These are phyloP conservation scores for Drosophila crucigera DNA, from an alignment of 2,888 invertebrate genomes.

Conservation along the genomic window DNA sequence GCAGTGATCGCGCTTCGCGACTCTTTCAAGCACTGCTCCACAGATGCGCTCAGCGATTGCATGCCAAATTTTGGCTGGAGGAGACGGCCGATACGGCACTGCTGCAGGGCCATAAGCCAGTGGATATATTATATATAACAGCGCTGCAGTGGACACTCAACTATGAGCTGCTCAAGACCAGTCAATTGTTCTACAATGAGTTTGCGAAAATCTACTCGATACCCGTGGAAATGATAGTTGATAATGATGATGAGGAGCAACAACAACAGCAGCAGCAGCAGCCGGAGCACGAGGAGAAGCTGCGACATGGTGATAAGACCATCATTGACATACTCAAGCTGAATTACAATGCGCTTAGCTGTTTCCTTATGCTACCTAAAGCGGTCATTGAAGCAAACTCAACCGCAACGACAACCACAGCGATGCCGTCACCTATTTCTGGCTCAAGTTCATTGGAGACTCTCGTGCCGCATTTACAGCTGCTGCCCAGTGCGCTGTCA, in stretches of 20 bases:
- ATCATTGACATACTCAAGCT: slow-evolving; percentile 81
- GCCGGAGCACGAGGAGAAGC: slow-evolving; percentile 36
- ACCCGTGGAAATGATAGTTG: slow-evolving; percentile 65
- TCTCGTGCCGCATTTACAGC: slow-evolving; percentile 66
- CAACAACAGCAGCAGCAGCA: slow-evolving; percentile 7
- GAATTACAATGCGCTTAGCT: slow-evolving; percentile 81
- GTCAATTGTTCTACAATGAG: slow-evolving; percentile 81
- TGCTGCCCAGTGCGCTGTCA: slow-evolving; percentile 59
- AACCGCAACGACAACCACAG: slow-evolving; percentile 25
- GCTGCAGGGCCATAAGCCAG: slow-evolving; percentile 65
- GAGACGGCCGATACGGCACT: slow-evolving; percentile 33
- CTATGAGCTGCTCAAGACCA: slow-evolving; percentile 82
- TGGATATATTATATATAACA: slow-evolving; percentile 81
- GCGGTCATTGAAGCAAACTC: slow-evolving; percentile 51
- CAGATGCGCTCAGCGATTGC: slow-evolving; percentile 46
- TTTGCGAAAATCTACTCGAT: slow-evolving; percentile 82
- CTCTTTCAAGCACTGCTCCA: slow-evolving; percentile 74
- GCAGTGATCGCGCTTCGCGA: slow-evolving; percentile 74
- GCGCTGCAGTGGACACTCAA: slow-evolving; percentile 84
- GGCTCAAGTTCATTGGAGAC: slow-evolving; percentile 78
- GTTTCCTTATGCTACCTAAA: slow-evolving; percentile 81
- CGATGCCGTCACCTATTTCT: slow-evolving; percentile 43
- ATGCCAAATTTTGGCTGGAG: slow-evolving; percentile 65
- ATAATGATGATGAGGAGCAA: slow-evolving; percentile 46
- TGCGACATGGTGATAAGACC: slow-evolving; percentile 79